Percentiles rank a stretch among this genome's conserved stretches.
Conservation (phyloP, 1,140 invertebrate genomes). For the Heliconius hermathena region DNA sequence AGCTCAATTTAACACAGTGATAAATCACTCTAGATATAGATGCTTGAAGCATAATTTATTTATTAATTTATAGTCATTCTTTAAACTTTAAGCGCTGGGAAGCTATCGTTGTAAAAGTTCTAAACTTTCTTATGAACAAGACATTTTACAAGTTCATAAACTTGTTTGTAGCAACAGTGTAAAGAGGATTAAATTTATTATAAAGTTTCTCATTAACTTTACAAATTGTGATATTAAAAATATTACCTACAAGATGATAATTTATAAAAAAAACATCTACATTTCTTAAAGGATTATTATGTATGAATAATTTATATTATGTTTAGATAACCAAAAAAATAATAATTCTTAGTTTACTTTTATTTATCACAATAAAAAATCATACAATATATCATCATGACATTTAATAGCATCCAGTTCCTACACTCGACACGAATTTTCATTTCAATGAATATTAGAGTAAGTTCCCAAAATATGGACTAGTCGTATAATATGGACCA, state of each 20-base stretch:
- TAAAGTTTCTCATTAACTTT: not conserved
- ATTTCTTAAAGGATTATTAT: not conserved
- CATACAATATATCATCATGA: too few species aligned
- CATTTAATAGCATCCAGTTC: too few species aligned
- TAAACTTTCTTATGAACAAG: constrained; percentile 19
- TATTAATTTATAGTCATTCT: constrained; percentile 11
- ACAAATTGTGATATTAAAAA: not conserved
- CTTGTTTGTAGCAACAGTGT: constrained; percentile 9
- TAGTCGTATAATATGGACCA: too few species aligned
- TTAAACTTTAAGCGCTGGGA: not conserved
- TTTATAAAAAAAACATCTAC: not conserved
- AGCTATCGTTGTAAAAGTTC: constrained; percentile 16
- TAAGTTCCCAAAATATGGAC: too few species aligned
- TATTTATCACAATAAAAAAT: too few species aligned
- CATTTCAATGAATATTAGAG: too few species aligned
- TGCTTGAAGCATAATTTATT: not conserved
- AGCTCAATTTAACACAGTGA: not conserved
- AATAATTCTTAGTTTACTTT: too few species aligned
- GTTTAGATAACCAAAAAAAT: too few species aligned
- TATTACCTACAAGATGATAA: not conserved
- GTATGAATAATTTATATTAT: too few species aligned
- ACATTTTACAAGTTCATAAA: constrained; percentile 13
- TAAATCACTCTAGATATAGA: not conserved
- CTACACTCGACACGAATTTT: too few species aligned
- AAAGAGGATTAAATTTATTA: not conserved